phyloP scores from a whole-genome alignment of 2,797 vertebrate genomes.

The Gymnoscopelus microlampas region DNA sequence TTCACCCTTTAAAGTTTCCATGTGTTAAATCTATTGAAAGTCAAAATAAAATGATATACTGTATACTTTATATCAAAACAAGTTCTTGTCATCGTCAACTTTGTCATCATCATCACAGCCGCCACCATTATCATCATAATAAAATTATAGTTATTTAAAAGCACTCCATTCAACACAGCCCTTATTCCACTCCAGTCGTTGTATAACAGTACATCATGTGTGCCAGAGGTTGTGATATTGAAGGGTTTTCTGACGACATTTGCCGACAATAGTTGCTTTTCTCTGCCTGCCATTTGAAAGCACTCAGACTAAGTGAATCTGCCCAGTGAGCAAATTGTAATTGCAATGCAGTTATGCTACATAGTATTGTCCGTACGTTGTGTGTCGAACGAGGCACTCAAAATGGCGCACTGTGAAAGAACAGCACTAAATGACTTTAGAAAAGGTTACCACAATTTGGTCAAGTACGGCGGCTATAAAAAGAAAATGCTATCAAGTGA shows the following conservation, averaged over 20 bases:
- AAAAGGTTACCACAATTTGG: slow-evolving; percentile 80
- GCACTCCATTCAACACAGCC: slow-evolving; percentile 35
- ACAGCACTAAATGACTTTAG: slow-evolving; percentile 71
- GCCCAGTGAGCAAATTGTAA: slow-evolving; percentile 69
- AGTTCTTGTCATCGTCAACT: slow-evolving; percentile 5
- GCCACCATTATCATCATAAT: slow-evolving; percentile 32
- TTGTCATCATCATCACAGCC: slow-evolving; percentile 8
- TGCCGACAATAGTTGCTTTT: slow-evolving; percentile 64
- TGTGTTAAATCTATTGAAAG: too few relatives aligned
- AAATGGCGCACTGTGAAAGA: slow-evolving; percentile 45
- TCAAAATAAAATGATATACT: background rate
- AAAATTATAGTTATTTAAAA: slow-evolving; percentile 35
- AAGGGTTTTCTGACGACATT: slow-evolving; percentile 44
- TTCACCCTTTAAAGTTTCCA: too few relatives aligned
- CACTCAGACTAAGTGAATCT: slow-evolving; percentile 76
- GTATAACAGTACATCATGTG: slow-evolving; percentile 43
- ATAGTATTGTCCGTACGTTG: slow-evolving; percentile 58
- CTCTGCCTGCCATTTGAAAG: slow-evolving; percentile 71
- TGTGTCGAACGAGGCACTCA: slow-evolving; percentile 48
- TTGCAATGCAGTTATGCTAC: slow-evolving; percentile 67
- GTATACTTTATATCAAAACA: background rate
- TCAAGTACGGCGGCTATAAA: slow-evolving; percentile 65
- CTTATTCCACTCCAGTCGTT: slow-evolving; percentile 33
- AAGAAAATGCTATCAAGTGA: slow-evolving; percentile 64
- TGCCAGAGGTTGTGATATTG: slow-evolving; percentile 24